phyloP scores from a whole-genome alignment of 2,888 invertebrate species.

The Andrena dorsata region DNA sequence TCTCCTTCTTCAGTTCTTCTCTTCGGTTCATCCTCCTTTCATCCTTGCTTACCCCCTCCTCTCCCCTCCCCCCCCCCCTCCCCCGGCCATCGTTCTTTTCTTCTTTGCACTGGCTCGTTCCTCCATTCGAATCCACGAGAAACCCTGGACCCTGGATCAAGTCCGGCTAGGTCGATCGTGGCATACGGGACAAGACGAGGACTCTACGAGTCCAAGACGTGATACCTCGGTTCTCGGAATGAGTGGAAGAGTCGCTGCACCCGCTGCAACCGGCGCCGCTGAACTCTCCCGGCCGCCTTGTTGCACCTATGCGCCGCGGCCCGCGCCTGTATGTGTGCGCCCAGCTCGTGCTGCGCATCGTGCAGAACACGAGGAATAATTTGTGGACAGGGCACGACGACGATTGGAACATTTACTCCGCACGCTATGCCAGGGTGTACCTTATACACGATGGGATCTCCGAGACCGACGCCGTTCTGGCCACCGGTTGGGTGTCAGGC shows the following conservation, averaged over 20 bases:
- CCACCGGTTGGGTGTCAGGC: conserved; percentile 66
- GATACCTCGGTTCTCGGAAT: conserved; percentile 77
- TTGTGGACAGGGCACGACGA: conserved; percentile 82
- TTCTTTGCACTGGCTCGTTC: conserved; percentile 11
- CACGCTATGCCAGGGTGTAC: conserved; percentile 72
- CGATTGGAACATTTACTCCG: conserved; percentile 80
- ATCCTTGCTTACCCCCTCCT: conserved; percentile 5
- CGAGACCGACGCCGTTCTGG: conserved; percentile 63
- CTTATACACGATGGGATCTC: conserved; percentile 72
- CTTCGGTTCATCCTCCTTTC: conserved; percentile 32
- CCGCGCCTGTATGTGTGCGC: conserved; percentile 53
- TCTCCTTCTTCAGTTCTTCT: conserved; percentile 7
- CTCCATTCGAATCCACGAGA: conserved; percentile 60
- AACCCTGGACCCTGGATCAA: conserved; percentile 54
- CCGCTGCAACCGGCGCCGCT: conserved; percentile 58
- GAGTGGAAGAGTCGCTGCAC: conserved; percentile 69
- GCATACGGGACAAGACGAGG: conserved; percentile 79
- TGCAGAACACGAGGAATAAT: conserved; percentile 82
- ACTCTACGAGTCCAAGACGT: conserved; percentile 71
- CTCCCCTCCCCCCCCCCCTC: background rate
- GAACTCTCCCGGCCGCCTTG: conserved; percentile 55
- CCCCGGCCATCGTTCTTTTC: background rate
- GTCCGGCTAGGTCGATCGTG: conserved; percentile 80
- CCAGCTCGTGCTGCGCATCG: conserved; percentile 76
- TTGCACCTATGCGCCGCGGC: conserved; percentile 16